Evolutionary conservation across 2,797 vertebrate genomes (phyloP).

Genomic region (Otolemur crassicaudatus): DNA sequence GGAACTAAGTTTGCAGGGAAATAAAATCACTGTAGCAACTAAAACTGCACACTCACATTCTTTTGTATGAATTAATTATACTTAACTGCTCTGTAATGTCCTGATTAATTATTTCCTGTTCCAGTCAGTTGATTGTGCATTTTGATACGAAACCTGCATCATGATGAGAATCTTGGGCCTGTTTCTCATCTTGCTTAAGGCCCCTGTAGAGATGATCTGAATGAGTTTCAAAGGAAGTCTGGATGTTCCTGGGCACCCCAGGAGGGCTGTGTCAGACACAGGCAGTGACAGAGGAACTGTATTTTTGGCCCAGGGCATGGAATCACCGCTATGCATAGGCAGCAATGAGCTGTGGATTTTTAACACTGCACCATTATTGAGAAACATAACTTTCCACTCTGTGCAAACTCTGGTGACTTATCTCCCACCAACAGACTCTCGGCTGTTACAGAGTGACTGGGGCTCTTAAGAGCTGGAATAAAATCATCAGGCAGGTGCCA

Average conservation of each 20-base stretch:
- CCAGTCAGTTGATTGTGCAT: conserved; percentile 79
- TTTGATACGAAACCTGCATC: conserved; percentile 76
- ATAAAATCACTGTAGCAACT: conserved; percentile 75
- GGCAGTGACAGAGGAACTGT: neutral
- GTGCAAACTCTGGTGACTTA: neutral
- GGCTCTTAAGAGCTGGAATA: neutral
- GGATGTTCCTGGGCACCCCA: neutral
- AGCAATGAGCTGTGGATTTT: neutral
- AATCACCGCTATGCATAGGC: neutral
- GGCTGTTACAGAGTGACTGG: accelerated
- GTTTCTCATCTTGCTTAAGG: conserved; percentile 59
- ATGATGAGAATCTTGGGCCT: conserved; percentile 72
- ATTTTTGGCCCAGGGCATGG: neutral
- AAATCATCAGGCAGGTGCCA: neutral
- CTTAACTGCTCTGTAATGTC: conserved; percentile 82
- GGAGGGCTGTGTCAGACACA: conserved; percentile 16
- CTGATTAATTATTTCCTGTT: conserved; percentile 86
- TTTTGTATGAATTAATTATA: conserved; percentile 84
- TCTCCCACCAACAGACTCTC: neutral
- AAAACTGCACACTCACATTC: conserved; percentile 77
- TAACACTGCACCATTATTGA: neutral
- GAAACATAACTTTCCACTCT: neutral
- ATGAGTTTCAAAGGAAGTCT: conserved; percentile 30
- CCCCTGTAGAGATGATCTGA: conserved; percentile 60
- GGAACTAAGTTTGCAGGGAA: conserved; percentile 74